A percentile compares a stretch with the other conserved stretches of the same genome.
Conservation (phyloP, 2,113 vertebrate species). For the Atherinomorus stipes region DNA sequence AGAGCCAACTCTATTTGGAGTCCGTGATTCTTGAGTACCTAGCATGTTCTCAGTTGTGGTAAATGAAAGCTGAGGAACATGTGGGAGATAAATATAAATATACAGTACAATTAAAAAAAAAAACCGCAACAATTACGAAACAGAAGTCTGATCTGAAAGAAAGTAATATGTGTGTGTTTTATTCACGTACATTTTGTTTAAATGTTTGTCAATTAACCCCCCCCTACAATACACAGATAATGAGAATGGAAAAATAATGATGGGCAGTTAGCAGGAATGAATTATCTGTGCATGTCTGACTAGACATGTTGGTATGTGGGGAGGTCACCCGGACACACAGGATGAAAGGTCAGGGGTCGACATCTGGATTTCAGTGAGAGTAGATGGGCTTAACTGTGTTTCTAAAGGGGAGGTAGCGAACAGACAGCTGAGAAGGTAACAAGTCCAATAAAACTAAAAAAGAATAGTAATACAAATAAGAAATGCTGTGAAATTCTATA, state of each 20-base stretch:
- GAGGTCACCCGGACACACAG: constrained; percentile 12
- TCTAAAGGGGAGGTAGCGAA: neutral
- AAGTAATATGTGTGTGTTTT: no score
- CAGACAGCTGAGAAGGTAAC: neutral
- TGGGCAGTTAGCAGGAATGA: constrained; percentile 15
- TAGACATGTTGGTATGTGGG: constrained; percentile 22
- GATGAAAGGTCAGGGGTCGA: constrained; percentile 45
- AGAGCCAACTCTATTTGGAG: no score
- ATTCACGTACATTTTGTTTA: neutral
- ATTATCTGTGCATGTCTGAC: constrained; percentile 6
- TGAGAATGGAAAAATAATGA: neutral
- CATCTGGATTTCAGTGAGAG: constrained; percentile 38
- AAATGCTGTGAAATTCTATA: neutral
- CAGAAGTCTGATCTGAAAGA: constrained; percentile 3
- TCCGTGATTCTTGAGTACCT: no score
- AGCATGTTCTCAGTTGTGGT: no score
- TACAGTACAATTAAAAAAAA: no score
- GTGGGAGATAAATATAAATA: no score
- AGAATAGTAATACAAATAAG: no score
- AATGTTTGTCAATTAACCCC: neutral
- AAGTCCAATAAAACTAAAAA: no score
- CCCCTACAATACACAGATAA: neutral
- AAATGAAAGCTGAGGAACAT: no score
- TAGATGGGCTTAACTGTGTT: constrained; percentile 16
- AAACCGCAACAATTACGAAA: neutral